Conservation (phyloP, 2,888 invertebrate species). For the Eugnorisma glareosa region DNA sequence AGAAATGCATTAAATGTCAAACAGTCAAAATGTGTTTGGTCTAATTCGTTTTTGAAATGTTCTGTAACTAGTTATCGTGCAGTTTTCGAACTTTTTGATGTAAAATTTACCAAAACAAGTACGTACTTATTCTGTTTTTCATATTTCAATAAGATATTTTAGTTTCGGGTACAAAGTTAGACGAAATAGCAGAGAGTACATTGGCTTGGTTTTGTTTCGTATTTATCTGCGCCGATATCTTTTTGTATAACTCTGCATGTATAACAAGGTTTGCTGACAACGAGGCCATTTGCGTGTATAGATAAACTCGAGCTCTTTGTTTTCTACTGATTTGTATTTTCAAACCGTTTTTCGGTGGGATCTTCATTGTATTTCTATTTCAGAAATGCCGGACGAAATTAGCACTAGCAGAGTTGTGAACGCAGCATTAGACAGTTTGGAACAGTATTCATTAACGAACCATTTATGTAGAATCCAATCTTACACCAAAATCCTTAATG, state of each 20-base stretch:
- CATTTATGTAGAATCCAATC: constrained; percentile 62
- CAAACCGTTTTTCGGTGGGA: background rate
- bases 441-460: constrained; percentile 70
- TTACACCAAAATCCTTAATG: constrained; percentile 71
- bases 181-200: constrained; percentile 13
- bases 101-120: constrained; percentile 42
- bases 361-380: constrained; percentile 49
- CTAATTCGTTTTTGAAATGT: constrained; percentile 48
- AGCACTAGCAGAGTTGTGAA: constrained; percentile 60
- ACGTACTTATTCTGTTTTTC: constrained; percentile 27
- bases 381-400: constrained; percentile 77
- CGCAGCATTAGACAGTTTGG: constrained; percentile 71
- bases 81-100: constrained; percentile 13
- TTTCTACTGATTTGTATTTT: background rate
- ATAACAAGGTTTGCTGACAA: constrained; percentile 8
- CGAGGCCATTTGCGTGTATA: constrained; percentile 11
- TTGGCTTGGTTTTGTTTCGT: constrained; percentile 56
- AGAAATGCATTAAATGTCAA: constrained; percentile 76
- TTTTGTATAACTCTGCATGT: constrained; percentile 40
- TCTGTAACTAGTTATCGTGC: constrained; percentile 13
- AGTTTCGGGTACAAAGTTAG: background rate
- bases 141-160: constrained; percentile 5
- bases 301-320: background rate
- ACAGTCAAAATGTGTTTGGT: constrained; percentile 54
- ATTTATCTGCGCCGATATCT: constrained; percentile 38